phyloP scores from a whole-genome alignment of 1,140 invertebrate genomes.

The Drosophila ananassae region DNA sequence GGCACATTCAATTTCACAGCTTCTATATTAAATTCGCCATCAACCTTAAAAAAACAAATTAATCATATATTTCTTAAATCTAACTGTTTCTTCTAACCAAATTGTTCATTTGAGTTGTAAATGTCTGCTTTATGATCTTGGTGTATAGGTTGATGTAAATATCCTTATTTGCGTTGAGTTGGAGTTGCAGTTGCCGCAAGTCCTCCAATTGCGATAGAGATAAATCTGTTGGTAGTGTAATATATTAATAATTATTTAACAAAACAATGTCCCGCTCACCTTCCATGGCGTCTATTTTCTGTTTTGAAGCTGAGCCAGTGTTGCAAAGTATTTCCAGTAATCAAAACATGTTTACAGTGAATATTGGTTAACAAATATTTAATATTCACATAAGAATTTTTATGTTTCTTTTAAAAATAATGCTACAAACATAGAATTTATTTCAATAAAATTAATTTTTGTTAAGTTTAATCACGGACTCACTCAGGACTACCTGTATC shows the following conservation, averaged over 20 bases:
- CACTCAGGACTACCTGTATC: not conserved
- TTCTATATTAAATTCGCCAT: conserved; percentile 43
- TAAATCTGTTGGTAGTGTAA: conserved; percentile 35
- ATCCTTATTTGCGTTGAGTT: conserved; percentile 27
- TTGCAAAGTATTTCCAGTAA: not conserved
- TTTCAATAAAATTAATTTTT: not conserved
- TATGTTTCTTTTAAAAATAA: not conserved
- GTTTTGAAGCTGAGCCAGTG: conserved; percentile 23
- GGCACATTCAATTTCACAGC: conserved; percentile 48
- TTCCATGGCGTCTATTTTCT: conserved; percentile 37
- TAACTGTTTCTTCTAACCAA: conserved; percentile 27
- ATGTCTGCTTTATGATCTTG: conserved; percentile 49
- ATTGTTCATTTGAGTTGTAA: conserved; percentile 52
- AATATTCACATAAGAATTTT: not conserved
- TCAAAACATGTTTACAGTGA: not conserved
- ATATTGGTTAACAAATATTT: not conserved
- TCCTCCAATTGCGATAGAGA: conserved; percentile 40
- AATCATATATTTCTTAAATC: not conserved
- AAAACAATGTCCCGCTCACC: conserved; percentile 24
- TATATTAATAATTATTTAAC: too few relatives aligned
- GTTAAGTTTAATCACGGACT: not conserved
- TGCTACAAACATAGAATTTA: not conserved
- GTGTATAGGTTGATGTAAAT: conserved; percentile 49
- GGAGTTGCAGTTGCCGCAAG: conserved; percentile 41
- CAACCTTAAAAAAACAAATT: conserved; percentile 22